A percentile compares a stretch with the other conserved stretches of the same genome.
Evolutionary conservation across 2,797 vertebrate genomes (phyloP).

Genomic region (Kryptopterus vitreolus): DNA sequence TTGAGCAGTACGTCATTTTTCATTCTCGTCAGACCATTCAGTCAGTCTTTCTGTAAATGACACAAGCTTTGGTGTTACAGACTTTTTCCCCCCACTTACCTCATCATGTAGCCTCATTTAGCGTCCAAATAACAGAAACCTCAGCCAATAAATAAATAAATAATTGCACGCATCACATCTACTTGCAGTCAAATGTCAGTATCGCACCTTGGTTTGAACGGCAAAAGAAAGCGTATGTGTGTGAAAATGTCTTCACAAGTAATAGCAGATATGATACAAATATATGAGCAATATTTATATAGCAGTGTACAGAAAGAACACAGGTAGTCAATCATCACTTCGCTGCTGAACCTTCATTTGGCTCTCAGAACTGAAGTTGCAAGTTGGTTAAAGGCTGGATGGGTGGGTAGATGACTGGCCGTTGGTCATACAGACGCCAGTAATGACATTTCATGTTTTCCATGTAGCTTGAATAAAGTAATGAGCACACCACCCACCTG

Average conservation of each 20-base stretch:
- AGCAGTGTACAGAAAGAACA: background rate
- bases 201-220: background rate
- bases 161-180: background rate
- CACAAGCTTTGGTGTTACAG: too few species aligned
- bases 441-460: background rate
- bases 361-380: background rate
- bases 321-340: background rate
- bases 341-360: background rate
- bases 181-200: background rate
- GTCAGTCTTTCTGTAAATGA: too few species aligned
- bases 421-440: background rate
- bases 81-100: too few species aligned
- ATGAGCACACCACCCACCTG: background rate
- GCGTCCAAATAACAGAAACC: background rate
- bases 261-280: background rate
- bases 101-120: background rate
- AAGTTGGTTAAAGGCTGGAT: background rate
- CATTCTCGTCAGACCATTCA: too few species aligned
- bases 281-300: conserved; percentile 9
- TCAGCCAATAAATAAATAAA: too few species aligned
- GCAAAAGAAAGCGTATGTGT: background rate
- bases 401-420: background rate
- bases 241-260: background rate
- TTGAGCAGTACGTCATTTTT: too few species aligned
- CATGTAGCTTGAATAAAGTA: background rate